Base-by-base conservation (phyloP, 2,113 vertebrate genomes). In the Alethe castanea region DNA sequence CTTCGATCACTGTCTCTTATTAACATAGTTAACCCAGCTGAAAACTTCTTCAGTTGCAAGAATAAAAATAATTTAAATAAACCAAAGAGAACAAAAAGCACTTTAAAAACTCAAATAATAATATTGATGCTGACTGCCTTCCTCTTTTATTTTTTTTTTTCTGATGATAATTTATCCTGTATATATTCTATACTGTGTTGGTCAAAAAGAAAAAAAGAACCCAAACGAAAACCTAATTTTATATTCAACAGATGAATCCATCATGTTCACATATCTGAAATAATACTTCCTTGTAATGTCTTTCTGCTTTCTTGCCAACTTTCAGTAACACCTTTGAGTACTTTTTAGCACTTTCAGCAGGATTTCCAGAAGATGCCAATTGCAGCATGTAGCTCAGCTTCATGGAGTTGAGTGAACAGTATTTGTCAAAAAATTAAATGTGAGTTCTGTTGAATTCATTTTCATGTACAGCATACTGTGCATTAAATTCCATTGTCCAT, bases 21-120 rank as follows among this genome's bases (percentile, higher is more conserved):
- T 42, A 62, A 64, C 11, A 13, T 3, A 71, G 47, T 56, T 59
- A 71, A 87, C 19, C 28, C 24, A 52, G 5, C 19, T 83, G 47
- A 59, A 18, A 29, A 8, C 31, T 60, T 60, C 44, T 76, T 19
- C 22, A 60, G 31, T n/a, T 13, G 44, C 11, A 87, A 81, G 31
- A 91, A 61, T 35, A 89, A 76, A 92, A 80, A 65, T 7, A 70
- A 81, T 23, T 66, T 18, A 83, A 64, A 86, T 31, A 40, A 62
- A 66, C 5, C 22, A 47, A 76, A 84, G 33, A 42, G 38, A 89
- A 81, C 8, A 70, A 79, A 91, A 87, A 86, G 12, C 33, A 70
- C 28, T 54, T 14, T 0, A 61, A 78, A 74, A 35, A 3, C 23
- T 56, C 4, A 6, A 29, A 77, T 20, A 86, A 29, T 33, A 26